Evolutionary conservation across 1,140 invertebrate genomes (phyloP).

Genomic region (Drosophila equinoxialis): DNA sequence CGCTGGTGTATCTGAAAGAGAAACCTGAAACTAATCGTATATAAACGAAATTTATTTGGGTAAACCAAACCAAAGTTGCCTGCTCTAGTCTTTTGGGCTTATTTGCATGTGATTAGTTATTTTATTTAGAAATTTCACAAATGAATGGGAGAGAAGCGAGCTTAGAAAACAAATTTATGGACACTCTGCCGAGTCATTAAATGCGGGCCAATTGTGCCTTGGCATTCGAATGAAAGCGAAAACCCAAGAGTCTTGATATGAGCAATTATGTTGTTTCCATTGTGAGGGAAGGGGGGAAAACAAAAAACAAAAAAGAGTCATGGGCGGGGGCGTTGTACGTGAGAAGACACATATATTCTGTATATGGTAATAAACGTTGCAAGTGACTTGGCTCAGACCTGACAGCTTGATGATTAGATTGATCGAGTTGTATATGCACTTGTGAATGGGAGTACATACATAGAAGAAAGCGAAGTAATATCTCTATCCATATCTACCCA

Average conservation of each 20-base stretch:
- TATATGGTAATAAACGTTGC: slow-evolving; percentile 18
- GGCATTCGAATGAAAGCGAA: slow-evolving; percentile 69
- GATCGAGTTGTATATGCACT: slow-evolving; percentile 2
- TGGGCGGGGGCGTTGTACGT: slow-evolving; percentile 60
- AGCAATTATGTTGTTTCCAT: slow-evolving; percentile 39
- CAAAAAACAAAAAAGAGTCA: too few species aligned
- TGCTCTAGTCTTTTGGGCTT: slow-evolving; percentile 37
- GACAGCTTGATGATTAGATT: background rate
- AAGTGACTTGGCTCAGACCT: background rate
- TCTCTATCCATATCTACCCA: background rate
- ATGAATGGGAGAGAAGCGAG: slow-evolving; percentile 25
- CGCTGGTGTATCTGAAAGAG: slow-evolving; percentile 64
- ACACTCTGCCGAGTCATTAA: slow-evolving; percentile 27
- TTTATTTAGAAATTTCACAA: slow-evolving; percentile 62
- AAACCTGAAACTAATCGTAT: slow-evolving; percentile 77
- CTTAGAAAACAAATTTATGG: slow-evolving; percentile 61
- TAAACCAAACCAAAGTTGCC: slow-evolving; percentile 65
- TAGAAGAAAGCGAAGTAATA: background rate
- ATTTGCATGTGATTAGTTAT: slow-evolving; percentile 74
- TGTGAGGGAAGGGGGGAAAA: slow-evolving; percentile 5
- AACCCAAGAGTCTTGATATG: slow-evolving; percentile 52
- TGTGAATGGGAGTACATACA: background rate
- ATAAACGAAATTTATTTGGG: slow-evolving; percentile 73
- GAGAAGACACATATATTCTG: slow-evolving; percentile 37
- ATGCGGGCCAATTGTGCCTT: slow-evolving; percentile 24